Evolutionary conservation across 2,113 vertebrate species (phyloP), one percentile per base, ranked within the genome.

Genomic region (Paralichthys olivaceus): DNA sequence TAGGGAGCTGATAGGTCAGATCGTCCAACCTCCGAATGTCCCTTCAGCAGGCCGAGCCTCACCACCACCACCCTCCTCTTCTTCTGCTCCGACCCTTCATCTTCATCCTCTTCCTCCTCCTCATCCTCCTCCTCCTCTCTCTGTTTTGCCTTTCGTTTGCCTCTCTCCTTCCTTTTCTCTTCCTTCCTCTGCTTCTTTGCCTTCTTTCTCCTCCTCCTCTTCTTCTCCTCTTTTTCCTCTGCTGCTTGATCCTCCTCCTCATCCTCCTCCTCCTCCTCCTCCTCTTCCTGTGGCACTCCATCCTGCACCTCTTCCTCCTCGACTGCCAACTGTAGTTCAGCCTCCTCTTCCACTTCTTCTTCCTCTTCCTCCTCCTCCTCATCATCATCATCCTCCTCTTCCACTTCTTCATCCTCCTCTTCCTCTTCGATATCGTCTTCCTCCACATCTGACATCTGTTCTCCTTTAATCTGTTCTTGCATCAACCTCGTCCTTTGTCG

Each of bases 41-140:
- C 89, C 60, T 89, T 90, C 26, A 92, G 79, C 65, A 90, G 66
- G 51, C 73, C 90, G 0, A 92, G 83, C 54, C 91, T 73, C 61
- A 91, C 91, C 75, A 91, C 91, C 69, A 92, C 88, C 54, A 92
- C 91, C 70, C 81, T 63, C 49, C 77, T 88, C 84, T 88, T 92
- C 78, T 91, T 91, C 68, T 81, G 49, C 72, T 76, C 80, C 0
- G 51, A 64, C 14, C 20, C 84, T 0, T 88, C 87, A 0, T 87
- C 84, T 0, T 62, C 51, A 2, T 62, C 55, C 2, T 70, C 53
- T 3, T 75, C 77, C 12, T 73, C 22, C 17, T 71, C 51, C 0
- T 61, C 51, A 0, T 61, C 55, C 2, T 70, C 54, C 4, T 75
- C 77, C 12, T 73, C 26, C 23, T 69, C 53, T 22, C 59, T 47